These are phyloP conservation scores for Lasioglossum marginatum DNA, from an alignment of 2,888 invertebrate genomes.

Conservation along the genomic window DNA sequence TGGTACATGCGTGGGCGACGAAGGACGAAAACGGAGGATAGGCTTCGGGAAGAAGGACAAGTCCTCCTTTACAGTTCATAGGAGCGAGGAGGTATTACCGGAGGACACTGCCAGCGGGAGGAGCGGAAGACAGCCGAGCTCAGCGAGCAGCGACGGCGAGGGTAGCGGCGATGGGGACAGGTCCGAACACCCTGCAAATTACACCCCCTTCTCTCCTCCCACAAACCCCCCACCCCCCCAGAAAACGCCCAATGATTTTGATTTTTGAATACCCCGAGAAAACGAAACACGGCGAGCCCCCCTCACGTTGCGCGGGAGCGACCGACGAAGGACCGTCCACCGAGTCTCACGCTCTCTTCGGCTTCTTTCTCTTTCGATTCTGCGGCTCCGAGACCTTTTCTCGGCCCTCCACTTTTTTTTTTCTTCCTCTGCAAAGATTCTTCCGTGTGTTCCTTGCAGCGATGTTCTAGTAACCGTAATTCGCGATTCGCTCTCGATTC, in stretches of 20 bases:
- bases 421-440: constrained; percentile 4
- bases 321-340: constrained; percentile 23
- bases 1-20: constrained; percentile 85
- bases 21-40: constrained; percentile 97
- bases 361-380: constrained; percentile 1
- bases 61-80: constrained; percentile 98
- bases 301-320: constrained; percentile 56
- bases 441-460: constrained; percentile 19
- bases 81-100: constrained; percentile 98
- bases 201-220: constrained; percentile 24
- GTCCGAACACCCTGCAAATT: constrained; percentile 85
- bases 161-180: constrained; percentile 94
- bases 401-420: neutral
- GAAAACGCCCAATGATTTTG: neutral
- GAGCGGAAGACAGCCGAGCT: constrained; percentile 91
- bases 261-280: neutral
- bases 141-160: constrained; percentile 97
- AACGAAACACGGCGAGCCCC: neutral
- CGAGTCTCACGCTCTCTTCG: constrained; percentile 15
- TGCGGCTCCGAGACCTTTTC: constrained; percentile 6
- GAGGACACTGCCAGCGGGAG: constrained; percentile 87
- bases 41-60: constrained; percentile 97
- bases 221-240: neutral
- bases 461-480: constrained; percentile 4
- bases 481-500: constrained; percentile 24